Evolutionary conservation across 2,888 invertebrate species (phyloP).

Genomic region (Euzetes globulus): DNA sequence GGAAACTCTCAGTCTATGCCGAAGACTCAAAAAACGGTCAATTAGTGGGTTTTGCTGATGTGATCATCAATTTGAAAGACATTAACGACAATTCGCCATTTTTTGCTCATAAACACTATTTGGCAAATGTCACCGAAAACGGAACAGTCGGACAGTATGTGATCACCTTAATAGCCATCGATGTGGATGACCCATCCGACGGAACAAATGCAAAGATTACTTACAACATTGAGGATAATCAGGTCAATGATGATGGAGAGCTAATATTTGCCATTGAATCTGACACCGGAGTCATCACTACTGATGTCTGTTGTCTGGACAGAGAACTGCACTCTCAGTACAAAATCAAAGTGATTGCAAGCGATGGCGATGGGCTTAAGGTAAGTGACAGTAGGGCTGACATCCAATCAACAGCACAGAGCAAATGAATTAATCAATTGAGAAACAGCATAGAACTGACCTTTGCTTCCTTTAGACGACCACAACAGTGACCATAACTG

Average conservation of each 20-base stretch:
- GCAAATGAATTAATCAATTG: not conserved
- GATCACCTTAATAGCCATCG: slow-evolving; percentile 96
- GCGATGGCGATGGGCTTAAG: slow-evolving; percentile 88
- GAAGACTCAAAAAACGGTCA: slow-evolving; percentile 85
- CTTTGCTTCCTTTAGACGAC: slow-evolving; percentile 43
- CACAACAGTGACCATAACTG: slow-evolving; percentile 78
- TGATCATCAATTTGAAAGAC: slow-evolving; percentile 91
- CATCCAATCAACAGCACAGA: not conserved
- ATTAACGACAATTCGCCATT: slow-evolving; percentile 97
- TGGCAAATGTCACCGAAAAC: slow-evolving; percentile 91
- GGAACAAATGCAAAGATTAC: slow-evolving; percentile 88
- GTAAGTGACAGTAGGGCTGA: slow-evolving; percentile 56
- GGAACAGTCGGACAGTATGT: slow-evolving; percentile 91
- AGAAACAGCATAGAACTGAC: not conserved
- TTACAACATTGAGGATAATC: slow-evolving; percentile 93
- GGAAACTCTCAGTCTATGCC: slow-evolving; percentile 91
- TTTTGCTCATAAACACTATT: slow-evolving; percentile 71
- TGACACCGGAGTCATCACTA: slow-evolving; percentile 90
- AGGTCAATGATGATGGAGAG: slow-evolving; percentile 89
- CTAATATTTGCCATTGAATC: slow-evolving; percentile 94
- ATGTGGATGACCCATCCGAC: slow-evolving; percentile 91
- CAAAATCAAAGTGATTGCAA: slow-evolving; percentile 91
- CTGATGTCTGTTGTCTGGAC: slow-evolving; percentile 89
- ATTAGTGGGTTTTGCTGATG: slow-evolving; percentile 90
- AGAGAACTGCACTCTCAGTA: slow-evolving; percentile 93